phyloP scores from a whole-genome alignment of 2,888 invertebrate species.

The Prosapia bicincta region DNA sequence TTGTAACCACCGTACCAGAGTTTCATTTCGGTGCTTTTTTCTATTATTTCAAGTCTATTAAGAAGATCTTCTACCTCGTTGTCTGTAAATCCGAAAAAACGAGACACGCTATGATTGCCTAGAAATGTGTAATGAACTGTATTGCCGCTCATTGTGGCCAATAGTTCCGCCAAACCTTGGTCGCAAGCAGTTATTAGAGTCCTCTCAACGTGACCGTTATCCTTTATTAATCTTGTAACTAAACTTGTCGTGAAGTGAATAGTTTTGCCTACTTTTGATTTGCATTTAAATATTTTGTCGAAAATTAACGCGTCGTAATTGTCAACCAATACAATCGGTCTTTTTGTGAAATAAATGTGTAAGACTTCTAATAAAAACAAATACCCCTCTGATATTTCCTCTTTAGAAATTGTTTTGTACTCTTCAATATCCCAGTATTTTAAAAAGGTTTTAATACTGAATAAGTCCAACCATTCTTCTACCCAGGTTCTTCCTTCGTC shows the following conservation, averaged over 20 bases:
- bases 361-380: background rate
- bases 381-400: background rate
- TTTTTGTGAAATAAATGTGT: background rate
- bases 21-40: background rate
- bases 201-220: background rate
- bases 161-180: background rate
- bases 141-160: background rate
- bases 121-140: background rate
- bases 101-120: background rate
- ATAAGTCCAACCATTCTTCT: background rate
- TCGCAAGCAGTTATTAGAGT: background rate
- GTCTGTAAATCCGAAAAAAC: background rate
- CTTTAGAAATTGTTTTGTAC: background rate
- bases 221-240: background rate
- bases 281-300: background rate
- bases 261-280: background rate
- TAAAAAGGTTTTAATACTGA: background rate
- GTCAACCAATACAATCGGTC: background rate
- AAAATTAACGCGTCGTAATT: background rate
- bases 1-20: background rate
- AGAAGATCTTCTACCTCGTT: background rate
- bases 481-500: background rate
- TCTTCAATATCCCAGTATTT: background rate
- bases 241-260: background rate
- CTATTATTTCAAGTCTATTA: background rate